Percentiles rank a stretch among this genome's conserved stretches.
These are phyloP conservation scores for Rhimphoctona megacephalus DNA, from an alignment of 2,888 invertebrate species.

Conservation along the genomic window DNA sequence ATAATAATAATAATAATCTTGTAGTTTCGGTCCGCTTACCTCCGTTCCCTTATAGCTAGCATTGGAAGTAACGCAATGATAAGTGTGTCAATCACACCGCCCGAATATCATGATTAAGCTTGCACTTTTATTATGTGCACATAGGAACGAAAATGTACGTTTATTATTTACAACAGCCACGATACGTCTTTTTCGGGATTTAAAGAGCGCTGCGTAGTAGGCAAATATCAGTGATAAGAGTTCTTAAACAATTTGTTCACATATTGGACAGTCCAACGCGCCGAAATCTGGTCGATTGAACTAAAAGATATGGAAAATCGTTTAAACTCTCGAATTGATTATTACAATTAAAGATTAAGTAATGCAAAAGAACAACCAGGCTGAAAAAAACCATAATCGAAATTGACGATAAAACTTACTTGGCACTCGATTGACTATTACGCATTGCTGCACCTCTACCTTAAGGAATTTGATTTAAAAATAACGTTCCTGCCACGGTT, in stretches of 20 bases:
- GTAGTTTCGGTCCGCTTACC: conserved; percentile 79
- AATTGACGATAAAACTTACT: background rate
- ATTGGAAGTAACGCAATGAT: conserved; percentile 83
- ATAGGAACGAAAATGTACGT: conserved; percentile 17
- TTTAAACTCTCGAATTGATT: background rate
- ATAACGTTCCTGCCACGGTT: background rate
- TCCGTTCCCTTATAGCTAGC: conserved; percentile 83
- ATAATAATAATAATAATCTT: conserved; percentile 55
- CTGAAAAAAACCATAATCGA: background rate
- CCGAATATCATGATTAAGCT: conserved; percentile 53
- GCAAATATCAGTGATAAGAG: background rate
- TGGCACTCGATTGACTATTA: background rate
- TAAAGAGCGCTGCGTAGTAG: background rate
- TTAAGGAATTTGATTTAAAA: background rate
- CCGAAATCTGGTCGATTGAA: background rate
- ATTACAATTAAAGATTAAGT: background rate
- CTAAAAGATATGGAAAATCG: background rate
- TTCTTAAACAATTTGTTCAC: background rate
- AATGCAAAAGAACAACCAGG: background rate
- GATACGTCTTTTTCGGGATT: background rate
- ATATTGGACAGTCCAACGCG: no score
- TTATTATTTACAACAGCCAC: conserved; percentile 3
- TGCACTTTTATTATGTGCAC: conserved; percentile 32
- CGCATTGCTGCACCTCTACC: conserved; percentile 1
- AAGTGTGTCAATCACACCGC: conserved; percentile 77